phyloP scores from a whole-genome alignment of 2,797 vertebrate genomes.

The Dallia pectoralis region DNA sequence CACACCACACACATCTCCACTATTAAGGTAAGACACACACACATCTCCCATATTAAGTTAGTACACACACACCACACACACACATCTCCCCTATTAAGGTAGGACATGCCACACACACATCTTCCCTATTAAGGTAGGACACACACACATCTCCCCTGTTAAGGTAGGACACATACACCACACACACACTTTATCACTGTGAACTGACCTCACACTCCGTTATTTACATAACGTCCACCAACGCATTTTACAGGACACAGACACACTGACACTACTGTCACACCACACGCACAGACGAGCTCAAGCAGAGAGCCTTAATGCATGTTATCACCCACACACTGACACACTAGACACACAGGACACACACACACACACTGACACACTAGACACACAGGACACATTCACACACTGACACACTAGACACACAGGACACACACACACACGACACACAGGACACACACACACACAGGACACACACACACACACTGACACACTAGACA shows the following conservation, averaged over 20 bases:
- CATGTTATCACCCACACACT: conserved; percentile 17
- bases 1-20: conserved; percentile 92
- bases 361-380: conserved; percentile 11
- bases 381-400: no score
- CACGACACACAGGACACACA: neutral
- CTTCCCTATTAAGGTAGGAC: no score
- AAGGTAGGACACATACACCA: neutral
- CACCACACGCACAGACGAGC: neutral
- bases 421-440: conserved; percentile 11
- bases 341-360: conserved; percentile 3
- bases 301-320: no score
- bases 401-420: conserved; percentile 23
- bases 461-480: no score
- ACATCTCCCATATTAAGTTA: no score
- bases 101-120: no score
- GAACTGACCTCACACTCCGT: neutral
- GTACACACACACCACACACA: no score
- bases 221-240: conserved; percentile 16
- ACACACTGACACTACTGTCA: conserved; percentile 23
- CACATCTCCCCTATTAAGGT: no score
- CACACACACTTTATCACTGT: neutral
- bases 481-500: conserved; percentile 22
- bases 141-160: no score
- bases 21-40: conserved; percentile 80
- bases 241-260: conserved; percentile 30